Evolutionary conservation across 2,113 vertebrate genomes (phyloP), one percentile per base, ranked within the genome.

Genomic region (Campylorhamphus procurvoides): DNA sequence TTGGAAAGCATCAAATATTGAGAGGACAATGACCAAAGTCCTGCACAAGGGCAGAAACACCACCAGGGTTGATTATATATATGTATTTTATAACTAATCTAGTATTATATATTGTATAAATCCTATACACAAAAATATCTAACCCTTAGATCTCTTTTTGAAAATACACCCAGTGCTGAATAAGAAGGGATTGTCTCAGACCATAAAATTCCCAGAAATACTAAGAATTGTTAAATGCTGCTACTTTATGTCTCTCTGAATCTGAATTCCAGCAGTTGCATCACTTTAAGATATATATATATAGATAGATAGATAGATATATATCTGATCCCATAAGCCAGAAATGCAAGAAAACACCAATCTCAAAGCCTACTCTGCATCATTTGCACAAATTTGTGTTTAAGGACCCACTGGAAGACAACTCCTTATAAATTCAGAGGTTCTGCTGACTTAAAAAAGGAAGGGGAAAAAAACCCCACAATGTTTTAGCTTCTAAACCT

Each of bases 381-480:
- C 64, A n/a, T 23, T 55, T 46, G 47, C 72, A 59, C 18, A 5
- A 7, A 6, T 49, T 60, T 20, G 33, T 14, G 33, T 20, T 46
- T 6, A n/a, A 89, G 39, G 12, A 46, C 27, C 27, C 27, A 67
- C 52, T 19, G n/a, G 19, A 53, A 90, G 40, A 56, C 10, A 31
- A 90, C 3, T 47, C 19, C 71, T 55, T 47, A 27, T 23, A 64
- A 77, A 49, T 42, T 27, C 72, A 49, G 23, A 27, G 15, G 20
- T 10, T 55, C 27, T 62, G 47, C 29, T 53, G 14, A 55, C 12
- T 62, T 18, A 24, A 83, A 8, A 68, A 60, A 31, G 17, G 35
- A 60, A 24, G 7, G 9, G 2, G 1, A 1, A 19, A 46, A 25
- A 1, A 64, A 23, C 2, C 1, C 15, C 18, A 6, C 4, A 16